Base-by-base conservation (phyloP, 1,140 invertebrate species). In the Drosophila funebris region DNA sequence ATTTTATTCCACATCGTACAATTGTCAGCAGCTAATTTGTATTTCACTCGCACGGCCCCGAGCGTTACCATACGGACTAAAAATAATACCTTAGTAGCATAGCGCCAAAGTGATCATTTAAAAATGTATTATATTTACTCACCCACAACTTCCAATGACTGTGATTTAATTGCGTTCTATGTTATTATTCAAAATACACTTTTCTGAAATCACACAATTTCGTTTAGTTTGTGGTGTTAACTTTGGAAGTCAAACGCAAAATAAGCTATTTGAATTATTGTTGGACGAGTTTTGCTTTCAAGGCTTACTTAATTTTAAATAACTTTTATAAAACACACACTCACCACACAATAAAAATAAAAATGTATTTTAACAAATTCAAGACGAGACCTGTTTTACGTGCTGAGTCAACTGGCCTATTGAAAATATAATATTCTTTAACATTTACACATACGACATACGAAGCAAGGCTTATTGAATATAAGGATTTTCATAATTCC, bases 321-420 rank as follows among this genome's bases (percentile, higher is more conserved):
- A 31, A 41, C 41, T 48, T 50, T 33, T n/a, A 41, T 9, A 37
- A 46, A 52, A 36, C 3, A 57, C 18, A 58, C 31, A 76, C 69
- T 76, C 63, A 76, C 73, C 70, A 62, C 62, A 73, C 48, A 57
- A 53, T 52, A 14, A 63, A 68, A 68, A 29, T 44, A 43, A 31
- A 20, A 46, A 22, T 44, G 13, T 61, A 43, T 67, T 58, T 8
- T 36, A 39, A 76, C 70, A 76, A 73, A 50, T 73, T 76, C 70
- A 73, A 68, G 63, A 76, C 73, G 43, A 73, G 36, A 62, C 63
- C 56, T 69, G 62, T 24, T 57, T 76, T 56, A 76, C 50, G 57
- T 73, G 57, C 71, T 73, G 57, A 56, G 31, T 73, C 64, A 24
- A 69, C 71, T 73, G 71, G 71, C 64, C n/a, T 16, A 62, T 16